phyloP scores from a whole-genome alignment of 2,888 invertebrate genomes.

The Ferrisia virgata region DNA sequence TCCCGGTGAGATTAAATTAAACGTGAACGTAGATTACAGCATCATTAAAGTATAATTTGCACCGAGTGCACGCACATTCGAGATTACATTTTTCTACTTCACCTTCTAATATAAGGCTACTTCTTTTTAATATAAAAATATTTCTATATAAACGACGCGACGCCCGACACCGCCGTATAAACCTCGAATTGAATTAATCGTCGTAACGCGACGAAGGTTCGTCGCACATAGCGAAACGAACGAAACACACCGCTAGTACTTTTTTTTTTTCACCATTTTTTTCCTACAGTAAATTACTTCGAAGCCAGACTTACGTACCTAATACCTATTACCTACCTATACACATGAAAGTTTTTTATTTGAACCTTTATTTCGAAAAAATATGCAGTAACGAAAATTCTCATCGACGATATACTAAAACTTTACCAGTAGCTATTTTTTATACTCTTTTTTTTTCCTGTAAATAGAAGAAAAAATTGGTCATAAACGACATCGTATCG shows the following conservation, averaged over 20 bases:
- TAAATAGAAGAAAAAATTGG: too few species aligned
- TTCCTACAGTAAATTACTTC: neutral
- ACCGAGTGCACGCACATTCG: conserved; percentile 14
- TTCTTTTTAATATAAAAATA: conserved; percentile 5
- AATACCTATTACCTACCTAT: too few species aligned
- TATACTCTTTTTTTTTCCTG: too few species aligned
- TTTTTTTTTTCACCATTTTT: neutral
- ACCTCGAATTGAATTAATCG: neutral
- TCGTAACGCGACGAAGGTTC: neutral
- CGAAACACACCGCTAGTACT: neutral
- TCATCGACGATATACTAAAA: too few species aligned
- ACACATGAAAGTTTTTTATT: too few species aligned
- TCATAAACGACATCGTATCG: too few species aligned
- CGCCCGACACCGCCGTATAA: neutral
- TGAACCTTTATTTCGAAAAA: too few species aligned
- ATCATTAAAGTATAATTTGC: conserved; percentile 17
- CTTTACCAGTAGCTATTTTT: too few species aligned
- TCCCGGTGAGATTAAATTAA: neutral
- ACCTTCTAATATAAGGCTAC: neutral
- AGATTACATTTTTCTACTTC: conserved; percentile 5
- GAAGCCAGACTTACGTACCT: neutral
- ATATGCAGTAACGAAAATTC: too few species aligned
- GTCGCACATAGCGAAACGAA: neutral
- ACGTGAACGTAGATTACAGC: conserved; percentile 14
- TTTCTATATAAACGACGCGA: neutral